Percentiles rank a stretch among this genome's conserved stretches.
These are phyloP conservation scores for Phania funesta DNA, from an alignment of 2,888 invertebrate species.

Conservation along the genomic window DNA sequence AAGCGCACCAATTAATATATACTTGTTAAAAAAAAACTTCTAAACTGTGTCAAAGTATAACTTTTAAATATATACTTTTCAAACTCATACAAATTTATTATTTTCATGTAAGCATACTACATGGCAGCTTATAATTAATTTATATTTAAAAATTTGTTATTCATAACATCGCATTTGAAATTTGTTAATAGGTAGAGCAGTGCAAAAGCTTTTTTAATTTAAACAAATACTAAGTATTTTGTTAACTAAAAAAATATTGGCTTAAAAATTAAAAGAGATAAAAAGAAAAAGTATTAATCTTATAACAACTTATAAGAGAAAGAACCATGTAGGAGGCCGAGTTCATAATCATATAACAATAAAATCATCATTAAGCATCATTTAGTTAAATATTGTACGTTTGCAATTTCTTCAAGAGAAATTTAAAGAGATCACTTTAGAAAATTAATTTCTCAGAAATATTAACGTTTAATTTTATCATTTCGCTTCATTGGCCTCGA, in stretches of 20 bases:
- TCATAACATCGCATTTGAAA: constrained; percentile 42
- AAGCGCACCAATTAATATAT: too few relatives aligned
- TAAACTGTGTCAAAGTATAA: too few relatives aligned
- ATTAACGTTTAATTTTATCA: neutral
- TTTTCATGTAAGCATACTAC: constrained; percentile 30
- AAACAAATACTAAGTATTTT: constrained; percentile 61
- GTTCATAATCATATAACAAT: constrained; percentile 19
- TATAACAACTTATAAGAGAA: constrained; percentile 21
- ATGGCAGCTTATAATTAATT: constrained; percentile 38
- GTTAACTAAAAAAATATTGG: constrained; percentile 31
- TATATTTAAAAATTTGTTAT: constrained; percentile 10
- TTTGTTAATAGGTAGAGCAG: constrained; percentile 32
- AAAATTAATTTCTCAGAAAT: constrained; percentile 20
- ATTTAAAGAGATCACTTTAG: constrained; percentile 37
- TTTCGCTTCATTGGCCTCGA: neutral
- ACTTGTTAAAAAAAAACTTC: too few relatives aligned
- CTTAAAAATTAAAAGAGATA: constrained; percentile 36
- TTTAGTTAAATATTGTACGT: constrained; percentile 34
- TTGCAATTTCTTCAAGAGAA: constrained; percentile 24
- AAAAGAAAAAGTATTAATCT: constrained; percentile 29
- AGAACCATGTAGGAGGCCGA: constrained; percentile 27
- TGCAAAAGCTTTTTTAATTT: constrained; percentile 33
- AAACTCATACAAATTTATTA: neutral
- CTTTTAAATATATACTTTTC: neutral
- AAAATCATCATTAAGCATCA: constrained; percentile 18